Base-by-base conservation (phyloP, 2,888 invertebrate species). In the Clunio marinus region DNA sequence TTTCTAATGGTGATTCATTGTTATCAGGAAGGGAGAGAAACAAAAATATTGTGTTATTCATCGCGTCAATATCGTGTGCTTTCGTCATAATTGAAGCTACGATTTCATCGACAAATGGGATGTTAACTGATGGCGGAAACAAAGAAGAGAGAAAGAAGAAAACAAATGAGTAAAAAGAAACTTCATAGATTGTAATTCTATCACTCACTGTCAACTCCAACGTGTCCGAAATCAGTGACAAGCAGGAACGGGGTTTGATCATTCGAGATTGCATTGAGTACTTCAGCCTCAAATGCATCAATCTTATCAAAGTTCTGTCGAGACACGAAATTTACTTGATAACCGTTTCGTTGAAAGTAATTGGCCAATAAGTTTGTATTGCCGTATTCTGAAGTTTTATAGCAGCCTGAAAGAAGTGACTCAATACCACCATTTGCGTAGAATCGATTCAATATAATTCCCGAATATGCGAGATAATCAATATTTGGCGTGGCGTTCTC, bases 381-480 rank as follows among this genome's bases (percentile, higher is more conserved):
- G 63, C 45, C 46, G 15, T 63, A 63, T 17, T 37, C 13, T 17
- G 63, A 63, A 10, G 45, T 24, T 20, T 45, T 8, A 27, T 63
- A 45, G 17, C 63, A 63, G 17, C 63, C 63, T 0, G 63, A 63
- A 15, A 22, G n/a, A 1, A 63, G 28, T 46, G 63, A 45, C 1
- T 63, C 25, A 17, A 15, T 24, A 10, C 63, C 63, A 1, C 63
- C 63, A 27, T 46, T 63, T 15, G 45, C 93, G 78, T 96, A 96
- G 80, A 94, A 92, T 74, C 88, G 88, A 75, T 94, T 88, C 45
- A 96, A 80, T 70, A 91, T 86, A 60, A 94, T 75, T 0, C 96
- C 96, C 1, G 88, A 87, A 75, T 86, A 89, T 0, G 93, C 95
- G 70, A 96, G 77, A 0, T 90, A 88, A 77, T 96, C 96, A 71